Conservation (phyloP, 2,888 invertebrate genomes). For the Synergus itoensis region DNA sequence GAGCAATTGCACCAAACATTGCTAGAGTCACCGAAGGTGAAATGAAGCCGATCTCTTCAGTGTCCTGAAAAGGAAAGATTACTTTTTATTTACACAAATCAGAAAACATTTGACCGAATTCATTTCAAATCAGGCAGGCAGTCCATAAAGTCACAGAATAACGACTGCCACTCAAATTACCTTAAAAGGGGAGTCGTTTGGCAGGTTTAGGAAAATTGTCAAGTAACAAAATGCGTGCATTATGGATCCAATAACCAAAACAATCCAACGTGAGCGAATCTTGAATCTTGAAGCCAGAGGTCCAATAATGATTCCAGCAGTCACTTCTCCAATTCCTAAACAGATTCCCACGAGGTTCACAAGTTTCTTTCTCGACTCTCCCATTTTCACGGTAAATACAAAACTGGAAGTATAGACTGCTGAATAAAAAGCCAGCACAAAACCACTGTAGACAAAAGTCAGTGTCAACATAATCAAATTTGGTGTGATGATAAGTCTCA, state of each 20-base stretch:
- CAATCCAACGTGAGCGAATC: slow-evolving; percentile 91
- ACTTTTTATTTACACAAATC: neutral
- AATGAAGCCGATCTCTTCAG: slow-evolving; percentile 79
- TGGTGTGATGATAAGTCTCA: slow-evolving; percentile 87
- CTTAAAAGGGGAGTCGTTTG: slow-evolving; percentile 88
- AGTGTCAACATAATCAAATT: slow-evolving; percentile 92
- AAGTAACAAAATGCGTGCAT: slow-evolving; percentile 91
- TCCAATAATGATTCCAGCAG: slow-evolving; percentile 95
- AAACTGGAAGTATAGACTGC: slow-evolving; percentile 97
- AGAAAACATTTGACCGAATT: no score
- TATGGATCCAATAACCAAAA: slow-evolving; percentile 90
- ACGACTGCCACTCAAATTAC: slow-evolving; percentile 47
- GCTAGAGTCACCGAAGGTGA: slow-evolving; percentile 83
- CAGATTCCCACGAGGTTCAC: slow-evolving; percentile 96
- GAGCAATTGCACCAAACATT: slow-evolving; percentile 92
- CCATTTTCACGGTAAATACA: slow-evolving; percentile 90
- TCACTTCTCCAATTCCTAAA: slow-evolving; percentile 95
- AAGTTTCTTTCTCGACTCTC: slow-evolving; percentile 88
- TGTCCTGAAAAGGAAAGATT: slow-evolving; percentile 73
- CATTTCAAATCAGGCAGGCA: no score
- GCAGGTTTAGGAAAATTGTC: slow-evolving; percentile 93
- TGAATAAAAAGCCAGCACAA: slow-evolving; percentile 96
- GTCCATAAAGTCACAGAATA: neutral
- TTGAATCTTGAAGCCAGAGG: slow-evolving; percentile 87
- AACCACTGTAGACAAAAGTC: slow-evolving; percentile 94